Base-by-base conservation (phyloP, 2,888 invertebrate genomes). In the Drosophila pseudotalamancana region DNA sequence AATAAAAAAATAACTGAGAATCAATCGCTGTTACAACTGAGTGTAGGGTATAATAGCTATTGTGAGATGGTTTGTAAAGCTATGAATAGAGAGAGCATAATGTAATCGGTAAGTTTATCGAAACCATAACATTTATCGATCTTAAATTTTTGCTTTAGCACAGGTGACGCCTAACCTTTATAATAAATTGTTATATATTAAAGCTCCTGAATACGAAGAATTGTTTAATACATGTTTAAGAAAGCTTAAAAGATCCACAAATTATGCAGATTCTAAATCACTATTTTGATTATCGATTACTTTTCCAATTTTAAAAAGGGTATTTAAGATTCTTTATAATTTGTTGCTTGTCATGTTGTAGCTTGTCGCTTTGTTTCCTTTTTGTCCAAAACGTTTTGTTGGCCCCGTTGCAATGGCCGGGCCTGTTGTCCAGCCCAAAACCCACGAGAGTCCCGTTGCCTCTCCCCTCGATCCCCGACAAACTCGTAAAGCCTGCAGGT, bases 301-400 rank as follows among this genome's bases (percentile, higher is more conserved):
- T 27, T 11, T 27, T 25, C 9, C 6, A 8, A 8, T 40, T 39
- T 5, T 25, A 18, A 4, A 43, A 23, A 76, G 77, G n/a, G 77
- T 32, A 65, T 70, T 0, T 1, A 1, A 5, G 6, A n/a, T 64
- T 79, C 66, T 56, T 4, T 11, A 1, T 43, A 14, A 18, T 39
- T 32, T 35, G 6, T 1, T 16, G 29, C 21, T n/a, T 6, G 29
- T 21, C 40, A 40, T 21, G 14, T 35, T 40, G 12, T 19, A 8
- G 29, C 27, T 60, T 49, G 35, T 62, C 55, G 63, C 50, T 43
- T 65, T 68, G 65, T 62, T 69, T 80, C 71, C 64, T 61, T 69
- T 84, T 81, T 84, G 62, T 67, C 70, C 70, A 80, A 70, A 81
- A 72, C 84, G 72, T 72, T 81, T 81, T 84, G 84, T 80, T 74